These are phyloP conservation scores for Rhagonycha fulva DNA, from an alignment of 2,888 invertebrate genomes.

Conservation along the genomic window DNA sequence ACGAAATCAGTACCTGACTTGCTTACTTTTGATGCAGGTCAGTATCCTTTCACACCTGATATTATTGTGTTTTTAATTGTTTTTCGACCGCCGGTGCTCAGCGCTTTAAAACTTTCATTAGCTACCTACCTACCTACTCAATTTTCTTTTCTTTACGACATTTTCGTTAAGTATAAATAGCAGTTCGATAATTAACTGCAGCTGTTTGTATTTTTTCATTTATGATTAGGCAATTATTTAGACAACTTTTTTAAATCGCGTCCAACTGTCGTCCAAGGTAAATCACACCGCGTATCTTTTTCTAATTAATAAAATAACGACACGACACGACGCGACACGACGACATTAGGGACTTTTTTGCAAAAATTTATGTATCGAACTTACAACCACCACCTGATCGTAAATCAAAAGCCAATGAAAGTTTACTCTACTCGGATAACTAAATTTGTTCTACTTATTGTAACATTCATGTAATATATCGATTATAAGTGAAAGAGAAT, in stretches of 20 bases:
- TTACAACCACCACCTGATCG: neutral
- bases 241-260: neutral
- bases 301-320: neutral
- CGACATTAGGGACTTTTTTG: neutral
- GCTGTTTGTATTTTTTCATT: neutral
- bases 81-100: neutral
- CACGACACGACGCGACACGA: neutral
- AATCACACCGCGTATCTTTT: neutral
- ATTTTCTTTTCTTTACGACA: neutral
- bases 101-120: neutral
- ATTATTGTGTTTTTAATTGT: neutral
- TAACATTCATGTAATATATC: neutral
- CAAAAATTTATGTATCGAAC: neutral
- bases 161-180: neutral
- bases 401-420: neutral
- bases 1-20: constrained; percentile 44
- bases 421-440: neutral
- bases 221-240: neutral
- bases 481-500: neutral
- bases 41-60: constrained; percentile 27
- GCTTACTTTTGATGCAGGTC: constrained; percentile 49
- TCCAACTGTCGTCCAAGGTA: neutral
- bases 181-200: neutral
- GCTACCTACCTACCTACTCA: neutral
- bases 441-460: neutral